Percentiles rank a stretch among this genome's conserved stretches.
Evolutionary conservation across 2,888 invertebrate genomes (phyloP).

Genomic region (Sphaerophoria rueppellii): DNA sequence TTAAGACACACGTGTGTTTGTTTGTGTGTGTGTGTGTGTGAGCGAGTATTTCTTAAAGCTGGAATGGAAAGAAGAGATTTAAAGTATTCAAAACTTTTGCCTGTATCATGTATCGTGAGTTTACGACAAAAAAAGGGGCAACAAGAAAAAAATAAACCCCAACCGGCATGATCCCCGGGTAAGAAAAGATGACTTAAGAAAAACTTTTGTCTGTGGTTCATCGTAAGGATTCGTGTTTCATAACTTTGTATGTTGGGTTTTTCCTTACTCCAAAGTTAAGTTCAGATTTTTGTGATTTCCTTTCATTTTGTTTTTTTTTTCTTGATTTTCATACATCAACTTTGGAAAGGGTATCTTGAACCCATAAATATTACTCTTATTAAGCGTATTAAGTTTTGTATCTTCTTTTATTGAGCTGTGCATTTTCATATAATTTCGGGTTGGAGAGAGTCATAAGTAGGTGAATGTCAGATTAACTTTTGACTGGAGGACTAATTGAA

Average conservation of each 20-base stretch:
- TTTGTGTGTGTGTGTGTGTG: neutral
- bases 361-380: conserved; percentile 48
- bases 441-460: conserved; percentile 15
- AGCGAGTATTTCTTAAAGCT: conserved; percentile 8
- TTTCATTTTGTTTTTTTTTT: conserved; percentile 5
- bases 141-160: conserved; percentile 1
- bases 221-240: conserved; percentile 59
- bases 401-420: neutral
- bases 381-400: conserved; percentile 46
- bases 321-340: neutral
- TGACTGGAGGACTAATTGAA: conserved; percentile 56
- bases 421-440: neutral
- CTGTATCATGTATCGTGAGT: conserved; percentile 67
- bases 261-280: conserved; percentile 9
- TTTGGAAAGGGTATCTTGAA: conserved; percentile 25
- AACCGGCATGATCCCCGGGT: conserved; percentile 30
- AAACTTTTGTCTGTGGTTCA: conserved; percentile 52
- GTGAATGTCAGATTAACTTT: conserved; percentile 49
- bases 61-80: conserved; percentile 48
- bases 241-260: conserved; percentile 59
- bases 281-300: neutral
- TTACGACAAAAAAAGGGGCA: conserved; percentile 42
- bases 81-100: conserved; percentile 64
- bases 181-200: conserved; percentile 57
- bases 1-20: neutral